Evolutionary conservation across 2,113 vertebrate species (phyloP).

Genomic region (Poeciliopsis prolifica): DNA sequence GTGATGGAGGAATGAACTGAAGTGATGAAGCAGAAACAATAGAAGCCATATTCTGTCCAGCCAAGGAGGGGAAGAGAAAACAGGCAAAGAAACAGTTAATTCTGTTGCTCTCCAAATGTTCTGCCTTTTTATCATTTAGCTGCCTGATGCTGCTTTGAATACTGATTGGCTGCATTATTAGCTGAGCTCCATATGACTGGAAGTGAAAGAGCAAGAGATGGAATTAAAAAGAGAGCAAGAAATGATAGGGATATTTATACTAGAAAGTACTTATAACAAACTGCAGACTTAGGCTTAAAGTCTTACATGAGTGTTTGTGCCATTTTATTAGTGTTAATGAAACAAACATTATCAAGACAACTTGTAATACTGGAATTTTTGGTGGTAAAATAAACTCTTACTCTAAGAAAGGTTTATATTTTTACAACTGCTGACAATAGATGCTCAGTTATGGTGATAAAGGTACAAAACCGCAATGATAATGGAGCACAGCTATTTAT

Average conservation of each 20-base stretch:
- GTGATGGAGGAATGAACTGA: slow-evolving; percentile 51
- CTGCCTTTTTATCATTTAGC: slow-evolving; percentile 36
- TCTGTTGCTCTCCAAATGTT: slow-evolving; percentile 47
- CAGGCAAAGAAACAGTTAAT: slow-evolving; percentile 27
- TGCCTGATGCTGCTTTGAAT: slow-evolving; percentile 61
- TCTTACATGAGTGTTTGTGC: too few relatives aligned
- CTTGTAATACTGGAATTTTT: not conserved
- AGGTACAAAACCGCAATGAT: not conserved
- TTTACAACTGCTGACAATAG: too few relatives aligned
- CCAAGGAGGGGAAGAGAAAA: slow-evolving; percentile 24
- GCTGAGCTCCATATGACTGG: slow-evolving; percentile 7
- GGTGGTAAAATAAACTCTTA: not conserved
- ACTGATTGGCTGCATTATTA: slow-evolving; percentile 61
- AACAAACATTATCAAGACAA: not conserved
- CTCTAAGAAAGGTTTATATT: not conserved
- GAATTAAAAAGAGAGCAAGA: slow-evolving; percentile 14
- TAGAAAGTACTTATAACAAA: not conserved
- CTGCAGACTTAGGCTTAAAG: too few relatives aligned
- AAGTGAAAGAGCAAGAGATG: slow-evolving; percentile 3
- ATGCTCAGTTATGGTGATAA: not conserved
- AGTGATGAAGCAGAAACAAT: slow-evolving; percentile 43
- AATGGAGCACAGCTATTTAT: not conserved
- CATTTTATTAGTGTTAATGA: not conserved
- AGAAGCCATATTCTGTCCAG: slow-evolving; percentile 42
- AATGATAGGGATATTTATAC: not conserved